Evolutionary conservation across 2,113 vertebrate species (phyloP).

Genomic region (Mohoua ochrocephala): DNA sequence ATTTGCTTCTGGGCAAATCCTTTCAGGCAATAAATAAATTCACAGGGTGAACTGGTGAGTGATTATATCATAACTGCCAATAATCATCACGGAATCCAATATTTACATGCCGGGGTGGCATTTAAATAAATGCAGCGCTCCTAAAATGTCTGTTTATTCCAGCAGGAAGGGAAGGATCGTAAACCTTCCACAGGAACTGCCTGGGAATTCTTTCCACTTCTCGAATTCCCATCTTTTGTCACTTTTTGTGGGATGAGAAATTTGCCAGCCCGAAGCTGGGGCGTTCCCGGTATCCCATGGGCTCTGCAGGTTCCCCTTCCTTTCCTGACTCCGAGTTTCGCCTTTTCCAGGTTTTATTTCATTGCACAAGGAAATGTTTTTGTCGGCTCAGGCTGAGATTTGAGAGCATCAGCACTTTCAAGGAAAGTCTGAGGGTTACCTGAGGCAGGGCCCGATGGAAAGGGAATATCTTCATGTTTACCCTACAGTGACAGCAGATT

Average conservation of each 20-base stretch:
- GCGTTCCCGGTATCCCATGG: fast-evolving
- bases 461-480: not conserved
- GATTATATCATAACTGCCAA: not conserved
- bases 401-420: not conserved
- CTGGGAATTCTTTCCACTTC: not conserved
- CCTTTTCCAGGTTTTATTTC: not conserved
- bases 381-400: not conserved
- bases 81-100: not conserved
- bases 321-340: not conserved
- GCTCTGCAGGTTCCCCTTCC: not conserved
- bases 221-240: not conserved
- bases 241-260: not conserved
- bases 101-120: not conserved
- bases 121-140: not conserved
- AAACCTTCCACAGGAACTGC: not conserved
- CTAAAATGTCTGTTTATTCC: not conserved
- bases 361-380: not conserved
- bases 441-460: not conserved
- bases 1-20: not conserved
- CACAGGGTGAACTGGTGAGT: not conserved
- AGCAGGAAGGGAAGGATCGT: not conserved
- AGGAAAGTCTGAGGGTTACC: not conserved
- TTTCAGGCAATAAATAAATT: not conserved
- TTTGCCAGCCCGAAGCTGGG: not conserved
- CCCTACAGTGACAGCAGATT: not conserved